Evolutionary conservation across 2,888 invertebrate genomes (phyloP), one percentile per base, ranked within the genome.

Genomic region (Macrosiphum euphorbiae): DNA sequence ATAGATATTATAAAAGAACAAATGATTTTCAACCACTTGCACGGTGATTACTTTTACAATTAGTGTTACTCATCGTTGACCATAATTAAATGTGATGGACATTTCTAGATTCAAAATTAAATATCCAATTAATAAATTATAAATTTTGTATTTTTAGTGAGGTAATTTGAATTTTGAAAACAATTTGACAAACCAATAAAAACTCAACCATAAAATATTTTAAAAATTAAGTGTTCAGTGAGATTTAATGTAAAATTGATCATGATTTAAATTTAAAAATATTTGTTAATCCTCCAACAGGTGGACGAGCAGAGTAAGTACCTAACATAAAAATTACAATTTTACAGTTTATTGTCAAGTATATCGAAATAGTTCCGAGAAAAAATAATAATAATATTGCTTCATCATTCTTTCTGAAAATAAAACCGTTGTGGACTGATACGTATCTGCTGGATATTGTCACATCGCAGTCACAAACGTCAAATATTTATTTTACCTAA

Each of bases 401-500:
- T 78, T 78, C 20, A 20, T 78, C 78, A 35, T 78, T 78, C 20
- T 35, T 35, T 78, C 20, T 78, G 78, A 78, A 78, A 78, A 78
- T 78, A 78, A 78, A 78, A 78, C 78, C 35, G 35, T 35, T 20
- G 78, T 78, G 78, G 78, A 35, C 78, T 67, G 67, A 67, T n/a
- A 35, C 35, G 78, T 78, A 78, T 78, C 20, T 35, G 78, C 35
- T 78, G 35, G 35, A 78, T 78, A 78, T 35, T 78, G 78, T 78
- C 35, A 35, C 20, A 78, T 35, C 41, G 52, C 41, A 41, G 90
- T 90, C 67, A 90, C 58, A 50, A 90, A 84, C 78, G 84, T 91
- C 84, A 55, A 91, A 85, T 55, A 91, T 91, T 91, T 28, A 91
- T 91, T 78, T 85, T 91, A 78, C 78, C 78, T 78, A 55, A 91